Base-by-base conservation (phyloP, 2,797 vertebrate genomes). In the Steatocranus sp. region DNA sequence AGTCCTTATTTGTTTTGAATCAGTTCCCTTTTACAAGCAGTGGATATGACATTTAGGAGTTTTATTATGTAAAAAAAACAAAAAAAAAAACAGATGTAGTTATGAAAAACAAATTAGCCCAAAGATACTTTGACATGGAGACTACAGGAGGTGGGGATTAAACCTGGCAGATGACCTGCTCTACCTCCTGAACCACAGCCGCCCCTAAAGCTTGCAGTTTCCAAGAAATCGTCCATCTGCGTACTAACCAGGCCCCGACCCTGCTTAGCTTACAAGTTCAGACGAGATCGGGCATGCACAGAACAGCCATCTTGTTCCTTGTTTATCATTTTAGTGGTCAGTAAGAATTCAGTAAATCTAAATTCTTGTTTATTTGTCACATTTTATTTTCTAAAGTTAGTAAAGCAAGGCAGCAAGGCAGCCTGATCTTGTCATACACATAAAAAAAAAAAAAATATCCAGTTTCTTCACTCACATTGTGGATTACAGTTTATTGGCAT, bases 361-460 rank as follows among this genome's bases (percentile, higher is more conserved):
- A 68, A 68, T 41, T 68, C 20, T 68, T 41, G 0, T 1, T 41
- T 25, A 41, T 6, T 41, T 41, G 8, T 41, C 36, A 41, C 61
- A 68, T 41, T 68, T 17, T 68, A 68, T 41, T 68, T 68, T 68
- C 36, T 66, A 66, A 41, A 66, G 12, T 66, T 66, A 41, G 20
- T 25, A 25, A 17, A 41, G 20, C 36, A 41, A 41, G n/a, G 11
- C 30, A n/a, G n/a, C 34, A 38, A 2, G 20, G 11, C 11, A 34
- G 5, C 20, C 61, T 68, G 61, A 41, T 25, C 20, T 43, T 43
- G 20, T 43, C 20, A 9, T 68, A 68, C 14, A 27, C 20, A 68
- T 68, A 43, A 20, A 66, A 34, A 15, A n/a, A 36, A 14, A 23
- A 14, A 61, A 0, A 11, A 41, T 3, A 10, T 20, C 2, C 61